Evolutionary conservation across 2,888 invertebrate species (phyloP), one percentile per base, ranked within the genome.

Genomic region (Nymphalis polychloros): DNA sequence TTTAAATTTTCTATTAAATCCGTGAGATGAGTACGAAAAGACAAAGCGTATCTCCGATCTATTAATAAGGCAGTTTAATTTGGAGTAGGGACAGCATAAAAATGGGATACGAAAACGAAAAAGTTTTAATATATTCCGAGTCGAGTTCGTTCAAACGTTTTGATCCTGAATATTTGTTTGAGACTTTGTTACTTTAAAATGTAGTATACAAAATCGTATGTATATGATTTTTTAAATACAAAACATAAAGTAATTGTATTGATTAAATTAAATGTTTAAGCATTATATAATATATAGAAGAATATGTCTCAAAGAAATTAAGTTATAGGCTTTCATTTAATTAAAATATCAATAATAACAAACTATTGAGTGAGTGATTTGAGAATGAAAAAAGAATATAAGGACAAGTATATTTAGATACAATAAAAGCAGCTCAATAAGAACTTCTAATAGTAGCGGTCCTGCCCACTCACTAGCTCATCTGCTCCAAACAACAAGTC

Each of bases 11-110:
- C 89, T 88, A 90, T 90, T 92, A 90, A 91, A 84, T 81, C 81
- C 79, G 79, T 80, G 86, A 87, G 85, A 86, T 81, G 83, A 81
- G 84, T 77, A 84, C 78, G 81, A 78, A 79, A 82, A 87, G 84
- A 89, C 88, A 87, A 89, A 85, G 84, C 87, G 85, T 90, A 92
- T 91, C 90, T 89, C 77, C 85, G 81, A 92, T 91, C 90, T 90
- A 90, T 92, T 91, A 92, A 91, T 90, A 90, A 89, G 86, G 84
- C 84, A 85, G 85, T 87, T 90, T 91, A 86, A 90, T 90, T 91
- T 86, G 81, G 84, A 80, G 79, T 78, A 81, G 67, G 55, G 78
- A 69, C 72, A 69, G 78, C 75, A 78, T 23, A 73, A 72, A 75
- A 77, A 72, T 69, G 41, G 50, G 59, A 52, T 41, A 61, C 57